Evolutionary conservation across 2,888 invertebrate species (phyloP), one percentile per base, ranked within the genome.

Genomic region (Drosophila eohydei): DNA sequence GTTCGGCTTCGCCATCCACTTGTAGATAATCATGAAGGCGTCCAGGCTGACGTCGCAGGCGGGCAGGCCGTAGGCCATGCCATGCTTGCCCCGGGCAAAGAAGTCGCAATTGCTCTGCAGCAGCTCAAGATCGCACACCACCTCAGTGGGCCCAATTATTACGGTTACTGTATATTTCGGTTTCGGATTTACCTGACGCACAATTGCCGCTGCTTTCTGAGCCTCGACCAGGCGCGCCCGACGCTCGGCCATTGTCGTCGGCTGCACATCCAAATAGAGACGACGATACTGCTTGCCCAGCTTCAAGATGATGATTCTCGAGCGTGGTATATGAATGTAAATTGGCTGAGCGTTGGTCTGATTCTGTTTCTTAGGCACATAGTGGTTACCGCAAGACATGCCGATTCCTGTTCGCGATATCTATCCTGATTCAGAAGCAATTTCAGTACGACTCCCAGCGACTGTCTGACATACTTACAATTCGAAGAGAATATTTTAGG

Each of bases 71-170:
- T 34, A 69, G 1, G 34, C 66, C 77, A 72, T 72, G 7, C 65
- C 57, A 0, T 50, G 36, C 8, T 28, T 48, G 28, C 63, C 64
- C 2, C 32, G 14, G 0, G 2, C 12, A 30, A 77, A 77, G 36
- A 51, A 76, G 0, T 38, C 9, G 5, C 54, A 41, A 0, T 46
- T 52, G 0, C 11, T 36, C 26, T 77, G 50, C 38, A 77, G 6
- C 28, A 77, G 43, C 3, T 62, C 54, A 8, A 77, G 34, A n/a
- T 77, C 68, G 21, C 77, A 77, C 0, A n/a, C 46, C 6, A 77
- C 6, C 41, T 77, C 59, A 0, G 51, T 52, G 1, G 56, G 3
- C 0, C 66, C 72, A 43, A 77, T 72, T 4, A 63, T 56, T 0
- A 77, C 46, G n/a, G 55, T 60, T 0, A 76, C 76, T 7, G 51